A percentile compares a stretch with the other conserved stretches of the same genome.
These are phyloP conservation scores for Ochropacha duplaris DNA, from an alignment of 2,888 invertebrate genomes.

Conservation along the genomic window DNA sequence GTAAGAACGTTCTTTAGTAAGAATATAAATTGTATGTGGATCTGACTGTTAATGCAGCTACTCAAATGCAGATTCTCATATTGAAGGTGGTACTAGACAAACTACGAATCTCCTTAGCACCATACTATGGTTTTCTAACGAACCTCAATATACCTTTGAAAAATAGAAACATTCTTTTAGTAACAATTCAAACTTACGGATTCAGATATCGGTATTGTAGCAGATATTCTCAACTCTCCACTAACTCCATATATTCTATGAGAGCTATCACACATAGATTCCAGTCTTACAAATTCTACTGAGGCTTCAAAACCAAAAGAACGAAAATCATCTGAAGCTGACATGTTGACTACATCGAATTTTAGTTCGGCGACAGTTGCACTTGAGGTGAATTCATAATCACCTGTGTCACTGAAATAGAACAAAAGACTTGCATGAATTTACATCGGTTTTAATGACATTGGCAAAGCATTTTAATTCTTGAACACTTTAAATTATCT, in stretches of 20 bases:
- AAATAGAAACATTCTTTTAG: too few species aligned
- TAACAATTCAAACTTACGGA: slow-evolving; percentile 58
- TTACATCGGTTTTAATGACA: too few species aligned
- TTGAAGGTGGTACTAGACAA: too few species aligned
- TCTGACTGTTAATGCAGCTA: too few species aligned
- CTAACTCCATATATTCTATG: slow-evolving; percentile 89
- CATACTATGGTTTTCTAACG: too few species aligned
- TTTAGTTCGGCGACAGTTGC: slow-evolving; percentile 90
- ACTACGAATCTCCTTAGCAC: too few species aligned
- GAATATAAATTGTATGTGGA: too few species aligned
- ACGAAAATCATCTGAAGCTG: slow-evolving; percentile 92
- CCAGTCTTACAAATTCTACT: slow-evolving; percentile 90
- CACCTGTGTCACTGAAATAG: slow-evolving; percentile 64
- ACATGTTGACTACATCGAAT: slow-evolving; percentile 92
- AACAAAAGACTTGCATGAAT: not conserved
- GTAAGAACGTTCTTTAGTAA: too few species aligned
- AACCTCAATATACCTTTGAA: too few species aligned
- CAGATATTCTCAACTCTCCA: slow-evolving; percentile 87
- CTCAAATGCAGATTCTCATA: too few species aligned
- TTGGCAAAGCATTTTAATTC: too few species aligned
- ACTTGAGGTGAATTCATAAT: slow-evolving; percentile 89
- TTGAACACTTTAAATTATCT: too few species aligned
- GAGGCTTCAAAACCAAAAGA: slow-evolving; percentile 92
- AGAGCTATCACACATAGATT: slow-evolving; percentile 87
- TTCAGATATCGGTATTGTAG: slow-evolving; percentile 75